Evolutionary conservation across 2,888 invertebrate genomes (phyloP), one percentile per base, ranked within the genome.

Genomic region (Nomada goodeniana): DNA sequence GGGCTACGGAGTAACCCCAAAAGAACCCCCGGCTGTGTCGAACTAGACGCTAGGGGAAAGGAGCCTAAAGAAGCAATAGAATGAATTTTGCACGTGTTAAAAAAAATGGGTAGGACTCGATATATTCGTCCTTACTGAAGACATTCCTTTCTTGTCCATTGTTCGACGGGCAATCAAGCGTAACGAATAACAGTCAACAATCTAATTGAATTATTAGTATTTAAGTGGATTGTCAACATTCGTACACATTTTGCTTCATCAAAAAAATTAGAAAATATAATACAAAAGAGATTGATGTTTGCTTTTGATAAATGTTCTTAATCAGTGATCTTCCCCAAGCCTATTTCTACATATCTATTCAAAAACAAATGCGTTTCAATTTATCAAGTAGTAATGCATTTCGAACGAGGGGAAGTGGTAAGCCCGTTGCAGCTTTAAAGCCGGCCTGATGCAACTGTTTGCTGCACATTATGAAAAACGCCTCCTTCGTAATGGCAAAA

Each of bases 1-100:
- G 80, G 78, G 67, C 59, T 76, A 2, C 76, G 59, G 69, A 63
- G 73, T 84, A 84, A 88, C 88, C 86, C 86, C 84, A 85, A 82
- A 80, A 77, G 87, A 85, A 85, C 87, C 89, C 88, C 84, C 70
- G 86, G 84, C 87, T 82, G 82, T 77, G 82, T 68, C 80, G 76
- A 29, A 36, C 57, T 68, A 15, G 26, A 44, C 20, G 42, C 42
- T 15, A 11, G 26, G 36, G 63, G 44, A 13, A 78, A 53, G 63
- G 74, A 75, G 64, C 55, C 26, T 57, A 59, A 70, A 65, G 61
- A 77, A 59, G 71, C 64, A 53, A 80, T 76, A 60, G 81, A 75
- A 84, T 83, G 72, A 86, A 86, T 82, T 70, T 77, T 78, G 78
- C 75, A 76, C 76, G 82, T 82, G 89, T 82, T 80, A 76, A 86